Base-by-base conservation (phyloP, 2,888 invertebrate species). In the Nebria salina region DNA sequence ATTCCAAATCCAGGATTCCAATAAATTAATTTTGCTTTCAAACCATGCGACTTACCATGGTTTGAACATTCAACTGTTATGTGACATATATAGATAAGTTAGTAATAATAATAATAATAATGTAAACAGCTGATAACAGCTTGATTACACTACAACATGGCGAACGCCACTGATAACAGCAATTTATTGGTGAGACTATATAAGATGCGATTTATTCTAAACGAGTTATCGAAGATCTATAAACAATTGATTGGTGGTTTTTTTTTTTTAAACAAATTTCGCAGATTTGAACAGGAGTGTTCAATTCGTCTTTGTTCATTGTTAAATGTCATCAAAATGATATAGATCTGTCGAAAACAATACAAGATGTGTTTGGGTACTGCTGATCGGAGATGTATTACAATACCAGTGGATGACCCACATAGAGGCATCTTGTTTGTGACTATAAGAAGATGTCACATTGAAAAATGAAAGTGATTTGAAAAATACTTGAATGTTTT, bases 311-410 rank as follows among this genome's bases (percentile, higher is more conserved):
- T 75, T 80, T 80, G 80, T 80, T 70, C 25, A 80, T 80, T 80
- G 80, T 80, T 80, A 72, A 80, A 80, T 80, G 80, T 75, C 80
- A 80, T 80, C 80, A 72, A 64, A 75, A 54, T 54, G 80, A 80
- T 80, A 75, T 25, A 65, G 75, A 80, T 80, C 80, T 5, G 13
- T 72, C 54, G 72, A 66, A 34, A 25, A 68, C 68, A 26, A 25
- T 68, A 20, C n/a, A 68, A 68, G 68, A 68, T 68, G 9, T 73
- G 25, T 73, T 73, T 26, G 1, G n/a, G 13, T 41, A 54, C 54
- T 8, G 54, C 54, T 54, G 54, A 11, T 34, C 9, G n/a, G 72
- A 77, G 77, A 77, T 77, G 77, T 34, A 34, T 34, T 72, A 77
- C 77, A 77, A 77, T 77, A 77, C 54, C 77, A 72, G 72, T 75